Evolutionary conservation across 2,888 invertebrate genomes (phyloP).

Genomic region (Matsumyia berberina): DNA sequence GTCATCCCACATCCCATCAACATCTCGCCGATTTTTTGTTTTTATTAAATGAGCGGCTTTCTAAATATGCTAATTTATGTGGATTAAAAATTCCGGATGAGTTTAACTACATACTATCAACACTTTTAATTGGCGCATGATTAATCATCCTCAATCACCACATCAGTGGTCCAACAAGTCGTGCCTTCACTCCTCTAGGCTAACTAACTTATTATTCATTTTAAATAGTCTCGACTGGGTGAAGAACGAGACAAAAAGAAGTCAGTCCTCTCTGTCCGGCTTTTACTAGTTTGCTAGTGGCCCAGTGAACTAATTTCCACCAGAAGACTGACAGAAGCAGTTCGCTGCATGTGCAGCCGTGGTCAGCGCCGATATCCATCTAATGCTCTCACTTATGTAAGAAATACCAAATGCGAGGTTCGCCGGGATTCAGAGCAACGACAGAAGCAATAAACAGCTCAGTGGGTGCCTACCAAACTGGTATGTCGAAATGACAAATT

Average conservation of each 20-base stretch:
- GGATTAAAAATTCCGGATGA: constrained; percentile 13
- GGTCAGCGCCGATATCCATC: constrained; percentile 18
- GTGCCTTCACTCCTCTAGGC: constrained; percentile 25
- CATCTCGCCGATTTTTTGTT: not conserved
- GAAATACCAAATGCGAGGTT: constrained; percentile 45
- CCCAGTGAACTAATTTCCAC: constrained; percentile 58
- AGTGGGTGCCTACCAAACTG: constrained; percentile 62
- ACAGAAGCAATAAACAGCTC: constrained; percentile 54
- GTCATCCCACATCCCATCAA: too few relatives aligned
- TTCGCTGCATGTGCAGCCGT: constrained; percentile 20
- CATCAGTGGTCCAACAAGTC: constrained; percentile 25
- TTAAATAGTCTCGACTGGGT: constrained; percentile 20
- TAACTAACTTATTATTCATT: constrained; percentile 33
- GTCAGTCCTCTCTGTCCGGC: constrained; percentile 24
- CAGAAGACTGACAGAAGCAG: constrained; percentile 36
- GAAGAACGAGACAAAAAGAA: constrained; percentile 16
- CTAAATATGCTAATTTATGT: constrained; percentile 12
- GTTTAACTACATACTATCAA: constrained; percentile 28
- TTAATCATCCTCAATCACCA: constrained; percentile 57
- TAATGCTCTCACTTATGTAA: constrained; percentile 61
- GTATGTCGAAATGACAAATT: constrained; percentile 72
- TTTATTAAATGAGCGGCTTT: constrained; percentile 13
- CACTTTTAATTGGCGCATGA: constrained; percentile 50
- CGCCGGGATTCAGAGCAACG: constrained; percentile 37
- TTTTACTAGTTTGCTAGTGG: constrained; percentile 31